Conservation (phyloP, 2,797 vertebrate species). For the Peromyscus aztecus region DNA sequence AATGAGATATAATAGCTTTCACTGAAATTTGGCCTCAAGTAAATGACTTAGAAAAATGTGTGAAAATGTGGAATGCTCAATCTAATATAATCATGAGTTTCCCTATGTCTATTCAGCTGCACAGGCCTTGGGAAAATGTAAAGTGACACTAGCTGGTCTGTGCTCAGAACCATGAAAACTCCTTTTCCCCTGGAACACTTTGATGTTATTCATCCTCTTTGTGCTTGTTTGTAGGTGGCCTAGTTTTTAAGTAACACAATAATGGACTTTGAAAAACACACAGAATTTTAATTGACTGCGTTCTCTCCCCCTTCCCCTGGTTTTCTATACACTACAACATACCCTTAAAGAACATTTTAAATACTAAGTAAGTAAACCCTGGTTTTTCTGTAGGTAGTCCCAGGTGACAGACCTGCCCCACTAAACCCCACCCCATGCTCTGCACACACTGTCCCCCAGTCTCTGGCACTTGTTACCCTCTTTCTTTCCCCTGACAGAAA, state of each 20-base stretch:
- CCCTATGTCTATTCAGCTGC: constrained; percentile 3
- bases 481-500: neutral
- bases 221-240: constrained; percentile 32
- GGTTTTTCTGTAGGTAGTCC: neutral
- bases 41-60: constrained; percentile 72
- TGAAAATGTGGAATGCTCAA: constrained; percentile 53
- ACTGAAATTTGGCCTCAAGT: constrained; percentile 56
- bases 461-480: neutral
- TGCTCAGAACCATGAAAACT: neutral
- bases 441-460: neutral
- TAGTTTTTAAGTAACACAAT: constrained; percentile 49
- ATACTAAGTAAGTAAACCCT: neutral
- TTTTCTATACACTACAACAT: neutral
- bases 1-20: constrained; percentile 66
- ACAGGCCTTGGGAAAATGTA: constrained; percentile 16
- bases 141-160: constrained; percentile 44
- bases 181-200: neutral
- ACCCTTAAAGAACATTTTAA: constrained; percentile 5
- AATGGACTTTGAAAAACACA: neutral
- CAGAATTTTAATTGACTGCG: neutral
- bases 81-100: constrained; percentile 53
- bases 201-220: constrained; percentile 2
- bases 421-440: neutral
- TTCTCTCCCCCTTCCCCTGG: neutral
- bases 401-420: neutral